Conservation (phyloP, 2,797 vertebrate species). For the Peromyscus melanophrys region DNA sequence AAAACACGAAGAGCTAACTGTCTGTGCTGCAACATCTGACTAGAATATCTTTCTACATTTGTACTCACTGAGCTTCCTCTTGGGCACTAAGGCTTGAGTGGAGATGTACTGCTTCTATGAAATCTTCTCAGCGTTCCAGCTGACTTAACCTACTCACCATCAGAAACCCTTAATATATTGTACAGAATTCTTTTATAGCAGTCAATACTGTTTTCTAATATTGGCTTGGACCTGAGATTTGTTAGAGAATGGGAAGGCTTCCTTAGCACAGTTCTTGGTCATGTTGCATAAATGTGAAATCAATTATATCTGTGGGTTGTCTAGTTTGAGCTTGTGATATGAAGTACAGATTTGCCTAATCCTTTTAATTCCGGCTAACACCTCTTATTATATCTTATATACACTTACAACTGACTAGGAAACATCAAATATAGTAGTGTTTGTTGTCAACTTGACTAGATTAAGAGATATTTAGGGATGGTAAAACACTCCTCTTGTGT, state of each 20-base stretch:
- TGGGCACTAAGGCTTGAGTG: neutral
- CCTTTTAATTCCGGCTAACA: neutral
- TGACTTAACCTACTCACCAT: neutral
- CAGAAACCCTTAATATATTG: neutral
- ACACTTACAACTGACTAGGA: neutral
- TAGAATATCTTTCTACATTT: neutral
- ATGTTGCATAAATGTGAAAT: neutral
- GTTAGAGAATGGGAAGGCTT: neutral
- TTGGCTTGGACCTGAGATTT: conserved; percentile 20
- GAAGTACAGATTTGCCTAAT: neutral
- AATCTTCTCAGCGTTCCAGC: neutral
- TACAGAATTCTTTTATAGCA: neutral
- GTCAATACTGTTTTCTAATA: neutral
- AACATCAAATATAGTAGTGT: neutral
- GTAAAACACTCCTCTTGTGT: neutral
- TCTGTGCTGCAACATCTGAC: neutral
- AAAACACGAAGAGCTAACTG: neutral
- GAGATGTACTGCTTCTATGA: neutral
- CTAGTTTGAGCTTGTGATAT: neutral
- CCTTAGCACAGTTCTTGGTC: neutral
- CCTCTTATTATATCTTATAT: neutral
- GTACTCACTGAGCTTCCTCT: neutral
- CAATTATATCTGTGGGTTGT: neutral
- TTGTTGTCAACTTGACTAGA: neutral
- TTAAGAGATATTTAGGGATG: neutral